phyloP scores from a whole-genome alignment of 2,113 vertebrate genomes.

The Hyla sarda region DNA sequence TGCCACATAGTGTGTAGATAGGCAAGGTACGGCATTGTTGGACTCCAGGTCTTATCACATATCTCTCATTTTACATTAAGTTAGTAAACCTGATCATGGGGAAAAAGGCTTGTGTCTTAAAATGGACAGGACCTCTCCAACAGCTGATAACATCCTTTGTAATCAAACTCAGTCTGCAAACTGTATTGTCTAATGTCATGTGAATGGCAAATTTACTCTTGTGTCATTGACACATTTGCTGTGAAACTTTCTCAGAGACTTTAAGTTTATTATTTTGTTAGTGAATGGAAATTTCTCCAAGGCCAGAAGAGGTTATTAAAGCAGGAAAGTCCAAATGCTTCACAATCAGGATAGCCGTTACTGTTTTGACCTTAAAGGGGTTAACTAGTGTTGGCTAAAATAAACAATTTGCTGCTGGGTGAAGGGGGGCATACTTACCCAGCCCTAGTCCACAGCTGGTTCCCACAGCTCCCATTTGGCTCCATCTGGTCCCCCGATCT shows the following conservation, averaged over 20 bases:
- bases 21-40: slow-evolving; percentile 80
- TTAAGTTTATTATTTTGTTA: background rate
- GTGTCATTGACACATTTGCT: slow-evolving; percentile 7
- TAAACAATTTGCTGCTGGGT: too few species aligned
- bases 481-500: too few species aligned
- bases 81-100: slow-evolving; percentile 66
- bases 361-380: too few species aligned
- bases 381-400: too few species aligned
- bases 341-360: background rate
- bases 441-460: too few species aligned
- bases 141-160: slow-evolving; percentile 84
- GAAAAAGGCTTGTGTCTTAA: slow-evolving; percentile 82
- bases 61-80: slow-evolving; percentile 80
- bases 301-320: background rate
- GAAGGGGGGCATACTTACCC: too few species aligned
- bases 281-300: background rate
- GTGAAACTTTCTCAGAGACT: slow-evolving; percentile 18
- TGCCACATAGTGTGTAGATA: slow-evolving; percentile 83
- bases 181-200: slow-evolving; percentile 67
- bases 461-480: too few species aligned
- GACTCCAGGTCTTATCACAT: slow-evolving; percentile 84
- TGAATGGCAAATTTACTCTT: slow-evolving; percentile 63
- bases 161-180: slow-evolving; percentile 71
- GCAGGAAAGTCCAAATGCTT: background rate
- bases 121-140: slow-evolving; percentile 81